A percentile compares a stretch with the other conserved stretches of the same genome.
phyloP scores from a whole-genome alignment of 1,140 invertebrate species.

The Drosophila kurseongensis region DNA sequence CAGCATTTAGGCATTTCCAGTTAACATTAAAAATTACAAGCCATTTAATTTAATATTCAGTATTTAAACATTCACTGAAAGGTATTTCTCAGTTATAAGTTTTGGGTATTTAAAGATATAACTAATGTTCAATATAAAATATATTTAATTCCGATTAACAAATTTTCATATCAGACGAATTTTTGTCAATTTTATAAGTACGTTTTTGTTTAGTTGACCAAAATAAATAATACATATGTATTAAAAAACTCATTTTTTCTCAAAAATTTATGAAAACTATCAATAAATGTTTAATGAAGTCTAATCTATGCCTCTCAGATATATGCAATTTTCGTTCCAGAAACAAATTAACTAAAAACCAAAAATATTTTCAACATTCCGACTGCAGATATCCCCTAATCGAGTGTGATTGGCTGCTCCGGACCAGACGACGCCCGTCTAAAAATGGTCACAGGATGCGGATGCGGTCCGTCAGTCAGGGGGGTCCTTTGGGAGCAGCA shows the following conservation, averaged over 20 bases:
- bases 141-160: too few species aligned
- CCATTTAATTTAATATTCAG: not conserved
- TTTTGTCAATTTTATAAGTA: too few species aligned
- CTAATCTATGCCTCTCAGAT: too few species aligned
- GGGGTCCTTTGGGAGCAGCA: slow-evolving; percentile 57
- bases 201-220: too few species aligned
- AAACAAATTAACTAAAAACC: not conserved
- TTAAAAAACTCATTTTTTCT: too few species aligned
- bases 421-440: slow-evolving; percentile 33
- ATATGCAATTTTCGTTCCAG: not conserved
- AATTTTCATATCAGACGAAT: too few species aligned
- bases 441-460: slow-evolving; percentile 60
- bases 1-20: slow-evolving; percentile 20
- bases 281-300: too few species aligned
- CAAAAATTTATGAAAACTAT: too few species aligned
- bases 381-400: slow-evolving; percentile 7
- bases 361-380: slow-evolving; percentile 1
- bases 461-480: slow-evolving; percentile 20
- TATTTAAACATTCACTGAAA: not conserved
- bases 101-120: not conserved
- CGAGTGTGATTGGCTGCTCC: slow-evolving; percentile 9
- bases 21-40: slow-evolving; percentile 16
- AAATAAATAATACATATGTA: too few species aligned
- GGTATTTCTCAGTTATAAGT: not conserved
- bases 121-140: too few species aligned